Conservation (phyloP, 2,113 vertebrate species). For the Epinephelus fuscoguttatus region DNA sequence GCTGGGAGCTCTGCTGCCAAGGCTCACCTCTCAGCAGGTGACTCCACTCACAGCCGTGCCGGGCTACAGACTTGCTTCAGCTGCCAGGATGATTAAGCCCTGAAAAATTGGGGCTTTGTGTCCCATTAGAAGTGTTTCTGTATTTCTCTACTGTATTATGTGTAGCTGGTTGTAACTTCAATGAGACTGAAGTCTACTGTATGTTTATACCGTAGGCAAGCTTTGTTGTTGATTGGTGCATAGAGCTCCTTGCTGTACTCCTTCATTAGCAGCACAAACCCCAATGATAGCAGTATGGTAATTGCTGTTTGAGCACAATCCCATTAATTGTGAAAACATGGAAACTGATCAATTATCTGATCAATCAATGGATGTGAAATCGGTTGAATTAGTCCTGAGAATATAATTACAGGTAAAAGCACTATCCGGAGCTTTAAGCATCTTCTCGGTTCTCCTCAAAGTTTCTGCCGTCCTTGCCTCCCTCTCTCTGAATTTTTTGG, state of each 20-base stretch:
- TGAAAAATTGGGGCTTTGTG: slow-evolving; percentile 52
- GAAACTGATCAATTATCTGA: slow-evolving; percentile 6
- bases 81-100: slow-evolving; percentile 68
- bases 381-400: slow-evolving; percentile 10
- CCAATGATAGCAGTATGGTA: not conserved
- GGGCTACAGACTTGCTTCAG: slow-evolving; percentile 53
- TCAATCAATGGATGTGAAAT: not conserved
- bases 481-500: not conserved
- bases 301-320: slow-evolving; percentile 15
- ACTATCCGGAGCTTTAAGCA: slow-evolving; percentile 24
- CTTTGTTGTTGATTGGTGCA: slow-evolving; percentile 5
- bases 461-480: not conserved
- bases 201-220: not conserved
- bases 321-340: slow-evolving; percentile 15
- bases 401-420: slow-evolving; percentile 37
- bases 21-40: slow-evolving; percentile 84
- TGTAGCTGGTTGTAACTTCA: not conserved
- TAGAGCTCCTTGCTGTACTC: not conserved
- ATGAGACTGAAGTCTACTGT: slow-evolving; percentile 3
- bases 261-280: slow-evolving; percentile 14
- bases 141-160: slow-evolving; percentile 83
- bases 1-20: slow-evolving; percentile 55
- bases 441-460: slow-evolving; percentile 21
- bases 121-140: slow-evolving; percentile 45
- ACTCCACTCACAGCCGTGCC: slow-evolving; percentile 49